Percentiles rank a stretch among this genome's conserved stretches.
phyloP scores from a whole-genome alignment of 2,888 invertebrate species.

The Cactoblastis cactorum region DNA sequence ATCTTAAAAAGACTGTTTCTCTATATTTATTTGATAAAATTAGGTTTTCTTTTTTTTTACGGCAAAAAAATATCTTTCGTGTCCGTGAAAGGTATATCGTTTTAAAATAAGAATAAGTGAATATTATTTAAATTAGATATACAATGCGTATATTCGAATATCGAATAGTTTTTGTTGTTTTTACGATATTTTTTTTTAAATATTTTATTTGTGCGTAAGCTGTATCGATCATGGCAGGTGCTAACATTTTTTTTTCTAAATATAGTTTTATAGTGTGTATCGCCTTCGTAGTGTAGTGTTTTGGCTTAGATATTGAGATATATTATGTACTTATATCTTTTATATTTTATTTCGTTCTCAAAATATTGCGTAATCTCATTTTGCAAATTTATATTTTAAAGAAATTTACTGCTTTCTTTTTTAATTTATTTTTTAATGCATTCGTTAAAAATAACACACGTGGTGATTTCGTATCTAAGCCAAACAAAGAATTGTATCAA shows the following conservation, averaged over 20 bases:
- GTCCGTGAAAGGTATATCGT: too few species aligned
- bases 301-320: slow-evolving; percentile 2
- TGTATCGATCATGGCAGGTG: slow-evolving; percentile 25
- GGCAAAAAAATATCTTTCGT: neutral
- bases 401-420: neutral
- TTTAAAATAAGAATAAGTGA: too few species aligned
- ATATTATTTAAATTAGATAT: neutral
- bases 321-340: neutral
- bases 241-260: slow-evolving; percentile 21
- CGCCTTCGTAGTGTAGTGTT: neutral
- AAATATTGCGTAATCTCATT: too few species aligned
- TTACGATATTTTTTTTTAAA: neutral
- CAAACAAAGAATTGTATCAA: neutral
- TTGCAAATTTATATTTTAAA: neutral
- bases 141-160: neutral
- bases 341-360: neutral
- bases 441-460: neutral
- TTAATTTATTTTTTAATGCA: neutral
- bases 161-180: neutral
- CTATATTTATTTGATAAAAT: too few species aligned
- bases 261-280: slow-evolving; percentile 15
- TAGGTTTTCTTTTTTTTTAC: too few species aligned
- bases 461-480: neutral
- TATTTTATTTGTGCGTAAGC: slow-evolving; percentile 26
- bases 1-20: neutral